These are phyloP conservation scores for Smutsia temminckii DNA, from an alignment of 2,797 vertebrate species.

Conservation along the genomic window DNA sequence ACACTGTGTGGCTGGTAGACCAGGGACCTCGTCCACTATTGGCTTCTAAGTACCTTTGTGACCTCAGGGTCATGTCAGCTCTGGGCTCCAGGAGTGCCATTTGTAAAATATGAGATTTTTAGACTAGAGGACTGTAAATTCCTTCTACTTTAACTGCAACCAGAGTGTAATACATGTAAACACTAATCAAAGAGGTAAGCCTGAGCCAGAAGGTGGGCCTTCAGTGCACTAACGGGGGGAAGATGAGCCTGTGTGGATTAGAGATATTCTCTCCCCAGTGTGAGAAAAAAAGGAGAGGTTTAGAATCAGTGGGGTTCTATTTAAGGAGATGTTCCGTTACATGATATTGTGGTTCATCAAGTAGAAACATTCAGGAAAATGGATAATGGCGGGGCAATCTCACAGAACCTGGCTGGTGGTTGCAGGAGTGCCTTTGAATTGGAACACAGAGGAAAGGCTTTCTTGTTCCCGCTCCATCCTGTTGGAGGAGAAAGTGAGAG, in stretches of 20 bases:
- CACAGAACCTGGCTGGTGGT: background rate
- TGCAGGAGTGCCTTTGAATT: background rate
- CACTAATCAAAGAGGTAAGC: background rate
- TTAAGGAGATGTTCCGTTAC: background rate
- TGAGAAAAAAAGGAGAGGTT: background rate
- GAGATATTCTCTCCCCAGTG: background rate
- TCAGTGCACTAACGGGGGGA: background rate
- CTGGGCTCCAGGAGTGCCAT: background rate
- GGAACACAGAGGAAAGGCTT: background rate
- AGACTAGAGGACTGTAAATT: background rate
- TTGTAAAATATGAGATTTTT: background rate
- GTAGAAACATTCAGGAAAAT: background rate
- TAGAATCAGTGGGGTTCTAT: background rate
- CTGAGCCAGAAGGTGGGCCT: background rate
- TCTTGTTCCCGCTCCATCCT: background rate
- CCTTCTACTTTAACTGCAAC: background rate
- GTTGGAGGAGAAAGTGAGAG: background rate
- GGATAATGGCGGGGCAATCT: rapidly evolving
- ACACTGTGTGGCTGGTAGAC: background rate
- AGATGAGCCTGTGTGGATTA: background rate
- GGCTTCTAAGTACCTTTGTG: background rate
- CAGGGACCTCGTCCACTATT: background rate
- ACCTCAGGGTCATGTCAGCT: background rate
- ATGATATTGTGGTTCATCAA: background rate
- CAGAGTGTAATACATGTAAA: background rate